Conservation (phyloP, 2,888 invertebrate species). For the Acrocera orbiculus region DNA sequence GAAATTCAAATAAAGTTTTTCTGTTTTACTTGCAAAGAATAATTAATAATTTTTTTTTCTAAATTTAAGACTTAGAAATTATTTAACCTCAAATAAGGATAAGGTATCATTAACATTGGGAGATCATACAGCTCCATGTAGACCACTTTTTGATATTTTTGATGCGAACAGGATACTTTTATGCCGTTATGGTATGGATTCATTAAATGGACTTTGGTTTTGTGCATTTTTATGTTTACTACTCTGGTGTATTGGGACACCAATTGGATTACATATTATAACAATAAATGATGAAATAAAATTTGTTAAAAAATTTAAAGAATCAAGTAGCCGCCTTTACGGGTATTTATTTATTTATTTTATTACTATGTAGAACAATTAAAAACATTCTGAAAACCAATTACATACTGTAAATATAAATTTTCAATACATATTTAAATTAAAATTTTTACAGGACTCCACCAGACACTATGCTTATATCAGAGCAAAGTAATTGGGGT, state of each 20-base stretch:
- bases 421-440: no score
- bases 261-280: slow-evolving; percentile 41
- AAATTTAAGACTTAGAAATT: slow-evolving; percentile 45
- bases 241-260: slow-evolving; percentile 42
- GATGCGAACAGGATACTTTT: slow-evolving; percentile 40
- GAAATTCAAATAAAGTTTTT: not conserved
- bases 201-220: slow-evolving; percentile 49
- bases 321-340: slow-evolving; percentile 15
- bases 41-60: slow-evolving; percentile 2
- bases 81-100: slow-evolving; percentile 48
- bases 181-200: slow-evolving; percentile 28
- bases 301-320: slow-evolving; percentile 11
- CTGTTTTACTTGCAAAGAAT: not conserved
- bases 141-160: slow-evolving; percentile 52
- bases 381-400: not conserved
- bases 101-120: slow-evolving; percentile 45
- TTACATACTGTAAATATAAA: not conserved
- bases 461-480: slow-evolving; percentile 13
- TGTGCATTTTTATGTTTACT: slow-evolving; percentile 39
- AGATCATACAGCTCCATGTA: slow-evolving; percentile 48
- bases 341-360: slow-evolving; percentile 11
- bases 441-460: slow-evolving; percentile 11
- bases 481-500: slow-evolving; percentile 15
- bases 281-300: slow-evolving; percentile 23
- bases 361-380: not conserved